Evolutionary conservation across 2,888 invertebrate genomes (phyloP).

Genomic region (Lasiommata megera): DNA sequence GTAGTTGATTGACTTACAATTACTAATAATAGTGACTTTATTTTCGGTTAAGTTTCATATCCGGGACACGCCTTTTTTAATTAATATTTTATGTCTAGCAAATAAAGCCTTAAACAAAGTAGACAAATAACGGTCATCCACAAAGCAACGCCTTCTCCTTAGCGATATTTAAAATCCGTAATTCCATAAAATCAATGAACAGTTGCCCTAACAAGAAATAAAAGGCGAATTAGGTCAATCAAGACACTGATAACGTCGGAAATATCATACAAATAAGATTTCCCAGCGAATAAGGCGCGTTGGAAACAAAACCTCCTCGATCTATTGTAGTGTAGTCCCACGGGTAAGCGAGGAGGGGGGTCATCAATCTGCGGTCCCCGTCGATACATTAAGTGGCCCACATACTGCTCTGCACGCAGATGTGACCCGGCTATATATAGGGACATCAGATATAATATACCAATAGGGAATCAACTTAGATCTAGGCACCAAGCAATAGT

Average conservation of each 20-base stretch:
- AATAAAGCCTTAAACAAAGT: too few species aligned
- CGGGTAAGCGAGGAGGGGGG: constrained; percentile 40
- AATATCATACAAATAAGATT: constrained; percentile 22
- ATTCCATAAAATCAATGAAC: background rate
- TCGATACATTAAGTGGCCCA: constrained; percentile 67
- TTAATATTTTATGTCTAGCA: too few species aligned
- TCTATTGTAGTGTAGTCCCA: constrained; percentile 49
- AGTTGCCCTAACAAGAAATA: background rate
- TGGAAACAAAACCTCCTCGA: constrained; percentile 48
- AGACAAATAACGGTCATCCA: background rate
- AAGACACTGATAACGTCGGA: constrained; percentile 3
- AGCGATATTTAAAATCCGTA: background rate
- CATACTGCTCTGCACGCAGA: constrained; percentile 61
- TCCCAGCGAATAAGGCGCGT: constrained; percentile 18
- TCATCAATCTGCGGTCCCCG: constrained; percentile 70
- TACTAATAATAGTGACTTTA: too few species aligned
- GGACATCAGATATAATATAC: background rate
- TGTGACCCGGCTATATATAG: constrained; percentile 47
- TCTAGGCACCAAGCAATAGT: background rate
- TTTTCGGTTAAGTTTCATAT: too few species aligned
- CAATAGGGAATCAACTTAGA: background rate
- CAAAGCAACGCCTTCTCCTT: background rate
- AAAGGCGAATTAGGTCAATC: constrained; percentile 15
- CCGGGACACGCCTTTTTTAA: too few species aligned
- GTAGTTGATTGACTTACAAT: too few species aligned